phyloP scores from a whole-genome alignment of 2,888 invertebrate species.

The Clivina fossor region DNA sequence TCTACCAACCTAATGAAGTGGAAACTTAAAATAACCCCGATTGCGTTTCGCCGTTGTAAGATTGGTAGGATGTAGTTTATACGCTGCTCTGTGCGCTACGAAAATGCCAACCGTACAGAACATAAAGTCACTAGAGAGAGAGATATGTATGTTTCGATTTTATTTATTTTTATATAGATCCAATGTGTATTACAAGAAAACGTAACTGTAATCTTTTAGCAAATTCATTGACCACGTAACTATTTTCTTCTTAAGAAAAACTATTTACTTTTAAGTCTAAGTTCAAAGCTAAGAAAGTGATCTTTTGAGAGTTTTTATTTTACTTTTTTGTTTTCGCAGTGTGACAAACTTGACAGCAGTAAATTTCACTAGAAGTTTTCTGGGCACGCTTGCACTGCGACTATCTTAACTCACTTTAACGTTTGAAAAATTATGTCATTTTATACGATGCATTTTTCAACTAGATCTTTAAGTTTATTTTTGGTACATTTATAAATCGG shows the following conservation, averaged over 20 bases:
- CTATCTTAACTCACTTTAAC: no score
- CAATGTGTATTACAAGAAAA: no score
- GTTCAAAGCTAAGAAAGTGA: conserved; percentile 9
- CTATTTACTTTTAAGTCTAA: conserved; percentile 14
- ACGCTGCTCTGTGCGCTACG: background rate
- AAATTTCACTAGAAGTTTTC: conserved; percentile 10
- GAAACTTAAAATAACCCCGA: conserved; percentile 24
- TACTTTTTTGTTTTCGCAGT: no score
- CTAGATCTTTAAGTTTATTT: no score
- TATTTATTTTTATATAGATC: conserved; percentile 16
- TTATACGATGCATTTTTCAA: no score
- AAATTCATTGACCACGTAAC: conserved; percentile 15
- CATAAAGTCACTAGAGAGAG: conserved; percentile 20
- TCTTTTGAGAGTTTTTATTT: conserved; percentile 21
- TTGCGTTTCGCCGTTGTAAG: conserved; percentile 2
- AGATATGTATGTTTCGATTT: conserved; percentile 16
- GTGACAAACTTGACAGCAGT: conserved; percentile 24
- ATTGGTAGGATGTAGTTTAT: no score
- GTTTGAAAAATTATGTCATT: no score
- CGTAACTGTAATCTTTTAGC: conserved; percentile 8
- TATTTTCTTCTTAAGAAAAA: conserved; percentile 6
- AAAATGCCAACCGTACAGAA: conserved; percentile 12
- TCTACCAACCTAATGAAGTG: conserved; percentile 26
- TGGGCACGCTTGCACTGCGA: no score
- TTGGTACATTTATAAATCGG: no score